Base-by-base conservation (phyloP, 2,888 invertebrate species). In the Tillus elongatus region DNA sequence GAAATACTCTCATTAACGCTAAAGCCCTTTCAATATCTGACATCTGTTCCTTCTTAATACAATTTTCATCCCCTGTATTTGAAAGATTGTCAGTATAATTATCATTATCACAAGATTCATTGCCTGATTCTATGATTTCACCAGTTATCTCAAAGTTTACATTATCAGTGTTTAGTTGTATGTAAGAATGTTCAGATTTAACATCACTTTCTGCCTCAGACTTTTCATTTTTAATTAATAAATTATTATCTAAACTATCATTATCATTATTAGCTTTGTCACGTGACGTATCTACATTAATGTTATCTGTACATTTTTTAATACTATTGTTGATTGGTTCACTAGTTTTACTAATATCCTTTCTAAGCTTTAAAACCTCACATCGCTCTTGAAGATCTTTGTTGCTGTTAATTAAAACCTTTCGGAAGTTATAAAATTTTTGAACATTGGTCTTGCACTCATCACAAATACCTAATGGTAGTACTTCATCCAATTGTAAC, bases 381-480 rank as follows among this genome's bases (percentile, higher is more conserved):
- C 40, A 36, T 33, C 48, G 37, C 26, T 50, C 45, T 30, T 35
- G 41, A 34, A 57, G 40, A 37, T 56, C 55, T 24, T 42, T 43
- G 31, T 57, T 47, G 31, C 43, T 46, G 32, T 52, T 50, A 30
- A 53, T 49, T 19, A 59, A 52, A 3, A 56, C 47, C 47, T 55
- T 53, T 30, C 53, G 45, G 40, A 59, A 59, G 36, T 52, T 53
- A 35, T 50, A 57, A 15, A 54, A 49, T 34, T 40, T 49, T 33
- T 54, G 55, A 26, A 58, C 41, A 36, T 57, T 57, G 10, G 41
- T 43, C 3, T 47, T 33, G 39, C 59, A 59, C 41, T 54, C 53
- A 30, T 50, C 44, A 30, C 59, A 59, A 13, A 59, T 57, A 34
- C 42, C 43, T 9, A 50, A 45, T 13, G 56, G 53, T 30, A 51